Conservation (phyloP, 2,113 vertebrate species). For the Catharus fuscescens region DNA sequence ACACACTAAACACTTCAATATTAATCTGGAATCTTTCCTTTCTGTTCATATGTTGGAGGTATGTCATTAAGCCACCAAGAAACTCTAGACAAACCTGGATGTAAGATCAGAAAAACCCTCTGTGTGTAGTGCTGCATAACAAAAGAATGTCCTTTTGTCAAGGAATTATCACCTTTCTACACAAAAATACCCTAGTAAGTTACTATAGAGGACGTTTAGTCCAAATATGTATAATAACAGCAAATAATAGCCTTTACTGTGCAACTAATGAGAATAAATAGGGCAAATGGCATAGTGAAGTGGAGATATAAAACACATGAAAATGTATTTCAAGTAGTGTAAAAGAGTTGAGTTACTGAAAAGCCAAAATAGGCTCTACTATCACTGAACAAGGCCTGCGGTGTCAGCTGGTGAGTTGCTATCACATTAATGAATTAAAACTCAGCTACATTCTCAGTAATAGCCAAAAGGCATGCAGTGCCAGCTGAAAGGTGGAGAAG, state of each 20-base stretch:
- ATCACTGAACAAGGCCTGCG: background rate
- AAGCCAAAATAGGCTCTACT: background rate
- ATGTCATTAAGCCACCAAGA: background rate
- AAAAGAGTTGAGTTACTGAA: background rate
- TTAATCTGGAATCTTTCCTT: background rate
- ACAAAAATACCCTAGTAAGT: background rate
- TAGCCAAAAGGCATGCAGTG: slow-evolving; percentile 6
- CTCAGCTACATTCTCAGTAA: slow-evolving; percentile 16
- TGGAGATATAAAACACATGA: background rate
- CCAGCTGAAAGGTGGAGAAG: slow-evolving; percentile 36
- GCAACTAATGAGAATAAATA: background rate
- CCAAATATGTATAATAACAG: background rate
- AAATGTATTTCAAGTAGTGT: background rate
- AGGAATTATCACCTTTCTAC: background rate
- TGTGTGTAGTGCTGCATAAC: background rate
- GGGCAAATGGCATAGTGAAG: background rate
- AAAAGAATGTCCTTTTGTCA: background rate
- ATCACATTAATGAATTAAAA: slow-evolving; percentile 60
- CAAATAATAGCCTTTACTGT: background rate
- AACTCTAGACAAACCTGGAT: background rate
- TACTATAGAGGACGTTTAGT: background rate
- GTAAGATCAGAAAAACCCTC: accelerated
- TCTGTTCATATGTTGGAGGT: background rate
- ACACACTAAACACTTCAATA: background rate
- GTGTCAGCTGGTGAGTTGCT: slow-evolving; percentile 32